These are phyloP conservation scores for Agrotis segetum DNA, from an alignment of 2,888 invertebrate species.

Conservation along the genomic window DNA sequence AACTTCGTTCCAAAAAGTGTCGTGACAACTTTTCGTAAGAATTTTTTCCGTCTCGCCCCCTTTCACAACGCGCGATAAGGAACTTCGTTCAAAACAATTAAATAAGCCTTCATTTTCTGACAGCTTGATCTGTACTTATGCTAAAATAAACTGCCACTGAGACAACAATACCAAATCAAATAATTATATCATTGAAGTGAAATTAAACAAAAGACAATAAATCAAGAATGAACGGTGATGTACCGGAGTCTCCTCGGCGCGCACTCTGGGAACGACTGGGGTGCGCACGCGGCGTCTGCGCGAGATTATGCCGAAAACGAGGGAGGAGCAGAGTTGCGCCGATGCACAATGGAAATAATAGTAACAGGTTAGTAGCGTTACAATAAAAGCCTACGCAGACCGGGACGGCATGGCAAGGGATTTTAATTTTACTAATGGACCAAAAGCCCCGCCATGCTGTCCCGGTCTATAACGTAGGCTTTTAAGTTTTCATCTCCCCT, in stretches of 20 bases:
- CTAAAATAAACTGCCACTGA: not conserved
- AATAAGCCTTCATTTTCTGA: not conserved
- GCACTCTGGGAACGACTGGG: slow-evolving; percentile 80
- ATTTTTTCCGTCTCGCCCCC: too few relatives aligned
- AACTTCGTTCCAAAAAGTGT: too few relatives aligned
- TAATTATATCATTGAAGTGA: not conserved
- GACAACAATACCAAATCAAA: not conserved
- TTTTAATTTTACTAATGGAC: too few relatives aligned
- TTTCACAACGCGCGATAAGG: too few relatives aligned
- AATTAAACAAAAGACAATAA: not conserved
- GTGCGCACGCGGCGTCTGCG: slow-evolving; percentile 77
- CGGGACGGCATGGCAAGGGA: too few relatives aligned
- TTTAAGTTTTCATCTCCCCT: too few relatives aligned
- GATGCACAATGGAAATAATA: slow-evolving; percentile 73
- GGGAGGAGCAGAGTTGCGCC: slow-evolving; percentile 77
- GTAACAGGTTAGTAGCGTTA: slow-evolving; percentile 64
- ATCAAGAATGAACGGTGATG: slow-evolving; percentile 73
- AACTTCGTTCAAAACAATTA: too few relatives aligned
- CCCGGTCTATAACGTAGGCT: too few relatives aligned
- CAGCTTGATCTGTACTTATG: too few relatives aligned
- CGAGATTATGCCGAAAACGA: slow-evolving; percentile 74
- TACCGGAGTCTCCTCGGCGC: slow-evolving; percentile 58
- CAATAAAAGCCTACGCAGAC: too few relatives aligned
- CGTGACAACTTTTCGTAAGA: too few relatives aligned
- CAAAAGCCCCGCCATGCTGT: too few relatives aligned